Evolutionary conservation across 2,113 vertebrate species (phyloP).

Genomic region (Saccopteryx leptura): DNA sequence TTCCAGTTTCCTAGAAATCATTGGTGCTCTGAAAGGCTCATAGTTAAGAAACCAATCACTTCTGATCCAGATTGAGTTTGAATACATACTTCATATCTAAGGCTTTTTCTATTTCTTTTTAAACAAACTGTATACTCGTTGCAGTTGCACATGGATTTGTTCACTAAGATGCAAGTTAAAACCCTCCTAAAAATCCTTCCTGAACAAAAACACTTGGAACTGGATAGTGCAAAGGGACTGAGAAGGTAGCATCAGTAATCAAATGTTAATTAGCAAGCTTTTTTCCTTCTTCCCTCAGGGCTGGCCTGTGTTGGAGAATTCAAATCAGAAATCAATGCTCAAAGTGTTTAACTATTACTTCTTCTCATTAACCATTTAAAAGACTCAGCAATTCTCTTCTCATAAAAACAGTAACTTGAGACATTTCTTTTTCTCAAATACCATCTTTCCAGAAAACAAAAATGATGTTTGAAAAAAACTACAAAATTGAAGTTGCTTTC

Average conservation of each 20-base stretch:
- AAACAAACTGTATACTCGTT: conserved; percentile 46
- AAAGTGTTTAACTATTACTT: conserved; percentile 79
- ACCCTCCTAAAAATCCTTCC: conserved; percentile 75
- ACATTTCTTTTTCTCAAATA: conserved; percentile 72
- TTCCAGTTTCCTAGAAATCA: conserved; percentile 72
- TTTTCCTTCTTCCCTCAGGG: conserved; percentile 69
- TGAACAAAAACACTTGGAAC: conserved; percentile 77
- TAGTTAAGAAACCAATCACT: conserved; percentile 77
- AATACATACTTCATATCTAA: conserved; percentile 74
- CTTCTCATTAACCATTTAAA: conserved; percentile 80
- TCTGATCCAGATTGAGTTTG: conserved; percentile 71
- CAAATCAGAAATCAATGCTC: conserved; percentile 82
- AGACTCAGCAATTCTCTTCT: conserved; percentile 73
- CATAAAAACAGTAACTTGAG: conserved; percentile 80
- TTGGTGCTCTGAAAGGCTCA: conserved; percentile 72
- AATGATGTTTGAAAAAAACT: conserved; percentile 70
- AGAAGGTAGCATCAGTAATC: conserved; percentile 85
- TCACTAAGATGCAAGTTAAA: conserved; percentile 79
- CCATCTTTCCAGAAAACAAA: conserved; percentile 74
- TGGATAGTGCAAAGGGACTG: conserved; percentile 75
- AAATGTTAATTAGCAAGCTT: conserved; percentile 84
- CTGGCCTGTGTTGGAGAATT: conserved; percentile 78
- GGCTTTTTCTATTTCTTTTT: conserved; percentile 20
- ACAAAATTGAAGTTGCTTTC: conserved; percentile 65
- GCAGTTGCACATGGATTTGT: conserved; percentile 68